Base-by-base conservation (phyloP, 2,888 invertebrate species). In the Trachelus iudaicus region DNA sequence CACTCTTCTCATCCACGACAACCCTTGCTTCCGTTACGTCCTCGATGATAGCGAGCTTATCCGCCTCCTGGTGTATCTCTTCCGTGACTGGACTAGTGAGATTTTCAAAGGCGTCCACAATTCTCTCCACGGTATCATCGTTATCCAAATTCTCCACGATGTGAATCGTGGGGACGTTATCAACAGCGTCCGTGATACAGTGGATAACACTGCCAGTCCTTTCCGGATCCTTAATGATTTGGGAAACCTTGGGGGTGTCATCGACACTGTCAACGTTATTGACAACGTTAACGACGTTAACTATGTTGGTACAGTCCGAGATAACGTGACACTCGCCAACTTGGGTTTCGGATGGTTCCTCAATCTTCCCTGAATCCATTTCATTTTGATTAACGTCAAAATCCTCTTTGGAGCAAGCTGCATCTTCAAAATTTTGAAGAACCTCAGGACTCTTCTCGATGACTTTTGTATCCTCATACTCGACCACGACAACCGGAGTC, bases 161-260 rank as follows among this genome's bases (percentile, higher is more conserved):
- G 34, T 91, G 91, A 80, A 91, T 90, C 9, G 90, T 91, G 6
- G 91, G 90, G 71, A 90, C 88, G 37, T 90, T 87, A 71, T 87
- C 89, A 6, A 83, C 78, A 0, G 83, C 85, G 4, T 84, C 85
- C 1, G 83, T 87, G 75, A 91, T 88, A 78, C 90, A 89, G 3
- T 88, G 88, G 69, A 90, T 80, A 34, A 80, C 80, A n/a, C 80
- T 75, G 4, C 80, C 81, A 33, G 79, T 76, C 69, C 76, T 75
- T 12, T 75, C 71, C 1, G 78, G 73, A 37, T 78, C 79, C 73
- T 80, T 78, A 69, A 80, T 75, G 13, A 76, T 76, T 73, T 78
- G 56, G 34, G 77, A 73, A 23, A 37, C 69, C 23, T 56, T 56
- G 56, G 56, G 2, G 34, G 40, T 68, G 30, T 75, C 75, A 4